Evolutionary conservation across 2,797 vertebrate species (phyloP).

Genomic region (Serranus cabrilla): DNA sequence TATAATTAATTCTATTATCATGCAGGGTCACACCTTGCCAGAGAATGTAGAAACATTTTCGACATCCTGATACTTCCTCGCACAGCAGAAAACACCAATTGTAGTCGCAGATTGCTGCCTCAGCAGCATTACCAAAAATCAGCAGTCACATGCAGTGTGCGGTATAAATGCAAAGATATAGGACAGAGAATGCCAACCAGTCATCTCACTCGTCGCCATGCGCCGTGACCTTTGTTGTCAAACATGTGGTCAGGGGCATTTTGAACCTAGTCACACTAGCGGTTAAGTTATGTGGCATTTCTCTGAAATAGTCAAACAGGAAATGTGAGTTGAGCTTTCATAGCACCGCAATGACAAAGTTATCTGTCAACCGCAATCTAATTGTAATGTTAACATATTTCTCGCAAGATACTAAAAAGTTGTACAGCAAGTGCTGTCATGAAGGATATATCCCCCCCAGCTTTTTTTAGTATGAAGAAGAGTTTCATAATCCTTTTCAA

Average conservation of each 20-base stretch:
- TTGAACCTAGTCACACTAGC: slow-evolving; percentile 28
- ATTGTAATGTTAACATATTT: slow-evolving; percentile 37
- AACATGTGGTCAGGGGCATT: slow-evolving; percentile 58
- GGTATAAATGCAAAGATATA: slow-evolving; percentile 33
- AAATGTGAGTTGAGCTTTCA: slow-evolving; percentile 41
- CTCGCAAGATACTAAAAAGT: slow-evolving; percentile 17
- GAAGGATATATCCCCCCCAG: neutral
- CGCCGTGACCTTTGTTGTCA: slow-evolving; percentile 30
- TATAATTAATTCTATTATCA: slow-evolving; percentile 13
- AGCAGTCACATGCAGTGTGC: slow-evolving; percentile 11
- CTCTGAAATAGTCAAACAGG: slow-evolving; percentile 56
- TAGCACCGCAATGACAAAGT: slow-evolving; percentile 13
- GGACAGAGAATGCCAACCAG: slow-evolving; percentile 33
- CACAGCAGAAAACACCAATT: slow-evolving; percentile 15
- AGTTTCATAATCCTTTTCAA: slow-evolving; percentile 17
- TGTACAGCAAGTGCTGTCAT: neutral
- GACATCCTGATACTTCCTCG: neutral
- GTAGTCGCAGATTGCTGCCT: slow-evolving; percentile 2
- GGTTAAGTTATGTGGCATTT: slow-evolving; percentile 46
- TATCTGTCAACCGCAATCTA: slow-evolving; percentile 41
- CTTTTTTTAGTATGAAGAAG: neutral
- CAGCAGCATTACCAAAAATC: slow-evolving; percentile 17
- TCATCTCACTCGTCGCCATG: slow-evolving; percentile 40
- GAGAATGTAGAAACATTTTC: neutral
- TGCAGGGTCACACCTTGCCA: neutral